A percentile compares a stretch with the other conserved stretches of the same genome.
Conservation (phyloP, 2,113 vertebrate genomes). For the Cervus canadensis region DNA sequence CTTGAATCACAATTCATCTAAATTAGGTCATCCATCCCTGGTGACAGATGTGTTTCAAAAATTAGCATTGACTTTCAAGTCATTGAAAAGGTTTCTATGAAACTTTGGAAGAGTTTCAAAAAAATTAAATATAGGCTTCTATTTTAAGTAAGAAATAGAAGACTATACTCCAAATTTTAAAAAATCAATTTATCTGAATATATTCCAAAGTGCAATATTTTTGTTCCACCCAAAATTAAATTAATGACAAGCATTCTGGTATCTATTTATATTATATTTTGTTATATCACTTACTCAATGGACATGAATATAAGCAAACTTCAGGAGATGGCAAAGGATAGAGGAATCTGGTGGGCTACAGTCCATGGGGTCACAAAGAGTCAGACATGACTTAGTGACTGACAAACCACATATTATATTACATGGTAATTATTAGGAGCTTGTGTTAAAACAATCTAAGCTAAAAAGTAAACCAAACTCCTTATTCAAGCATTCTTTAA, state of each 20-base stretch:
- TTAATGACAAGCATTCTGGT: neutral
- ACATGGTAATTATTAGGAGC: neutral
- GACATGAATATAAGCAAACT: neutral
- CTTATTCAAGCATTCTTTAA: neutral
- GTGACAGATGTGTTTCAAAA: conserved; percentile 66
- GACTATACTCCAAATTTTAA: neutral
- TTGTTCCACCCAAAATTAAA: neutral
- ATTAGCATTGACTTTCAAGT: conserved; percentile 67
- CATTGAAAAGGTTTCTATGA: conserved; percentile 44
- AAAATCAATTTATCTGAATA: neutral
- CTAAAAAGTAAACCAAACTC: neutral
- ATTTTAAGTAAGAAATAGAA: conserved; percentile 18
- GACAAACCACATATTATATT: neutral
- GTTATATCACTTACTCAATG: neutral
- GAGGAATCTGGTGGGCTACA: neutral
- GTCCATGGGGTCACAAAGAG: neutral
- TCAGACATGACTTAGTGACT: neutral
- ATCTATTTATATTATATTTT: neutral
- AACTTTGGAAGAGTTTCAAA: conserved; percentile 51
- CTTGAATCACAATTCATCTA: conserved; percentile 57
- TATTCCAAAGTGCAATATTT: neutral
- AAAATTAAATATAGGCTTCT: conserved; percentile 46
- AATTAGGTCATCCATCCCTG: conserved; percentile 70
- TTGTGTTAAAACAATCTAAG: neutral
- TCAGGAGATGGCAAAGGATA: neutral